Percentiles rank a stretch among this genome's conserved stretches.
Evolutionary conservation across 2,888 invertebrate genomes (phyloP).

Genomic region (Xestia rhomboidea): DNA sequence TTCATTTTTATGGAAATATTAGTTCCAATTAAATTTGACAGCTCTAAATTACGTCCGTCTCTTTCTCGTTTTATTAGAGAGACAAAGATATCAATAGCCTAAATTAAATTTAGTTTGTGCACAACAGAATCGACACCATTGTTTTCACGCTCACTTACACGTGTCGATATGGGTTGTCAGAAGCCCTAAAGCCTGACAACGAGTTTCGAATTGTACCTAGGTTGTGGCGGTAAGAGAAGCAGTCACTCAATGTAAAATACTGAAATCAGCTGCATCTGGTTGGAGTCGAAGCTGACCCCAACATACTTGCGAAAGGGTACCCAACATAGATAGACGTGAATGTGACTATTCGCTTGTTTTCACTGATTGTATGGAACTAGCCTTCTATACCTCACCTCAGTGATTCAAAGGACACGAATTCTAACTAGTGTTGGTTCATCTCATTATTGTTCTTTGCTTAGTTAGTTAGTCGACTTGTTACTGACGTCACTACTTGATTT

Average conservation of each 20-base stretch:
- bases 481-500: constrained; percentile 62
- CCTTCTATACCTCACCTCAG: constrained; percentile 15
- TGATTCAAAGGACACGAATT: constrained; percentile 43
- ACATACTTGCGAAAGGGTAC: neutral
- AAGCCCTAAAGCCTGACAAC: neutral
- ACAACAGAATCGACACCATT: too few relatives aligned
- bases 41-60: too few relatives aligned
- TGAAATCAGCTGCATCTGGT: neutral
- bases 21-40: too few relatives aligned
- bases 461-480: constrained; percentile 67
- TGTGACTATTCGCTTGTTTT: neutral
- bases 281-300: neutral
- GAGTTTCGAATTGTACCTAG: neutral
- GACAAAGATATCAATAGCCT: too few relatives aligned
- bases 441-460: constrained; percentile 66
- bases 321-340: neutral
- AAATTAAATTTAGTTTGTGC: too few relatives aligned
- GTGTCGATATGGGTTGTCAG: neutral
- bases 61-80: too few relatives aligned
- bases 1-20: too few relatives aligned
- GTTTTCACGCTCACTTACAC: neutral
- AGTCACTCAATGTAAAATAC: neutral
- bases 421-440: constrained; percentile 63
- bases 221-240: neutral
- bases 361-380: neutral